Evolutionary conservation across 2,888 invertebrate species (phyloP), one percentile per base, ranked within the genome.

Genomic region (Alviniconcha strummeri): DNA sequence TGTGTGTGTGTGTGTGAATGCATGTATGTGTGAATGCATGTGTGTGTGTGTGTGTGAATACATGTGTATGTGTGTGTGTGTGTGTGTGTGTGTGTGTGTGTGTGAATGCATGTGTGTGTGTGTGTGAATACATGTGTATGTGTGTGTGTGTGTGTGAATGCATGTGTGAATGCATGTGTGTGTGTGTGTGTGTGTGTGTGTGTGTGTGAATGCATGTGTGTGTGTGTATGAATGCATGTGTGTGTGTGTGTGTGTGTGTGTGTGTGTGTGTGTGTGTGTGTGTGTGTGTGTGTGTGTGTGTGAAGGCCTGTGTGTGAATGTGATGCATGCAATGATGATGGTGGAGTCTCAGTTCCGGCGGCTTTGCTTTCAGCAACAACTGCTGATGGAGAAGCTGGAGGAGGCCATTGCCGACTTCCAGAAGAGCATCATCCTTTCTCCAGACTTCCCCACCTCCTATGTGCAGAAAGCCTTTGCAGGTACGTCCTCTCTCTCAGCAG

Each of bases 401-500:
- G 96, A 96, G 88, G 98, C 98, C 0, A 95, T 96, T 83, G 93
- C 95, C 19, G 97, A 98, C 94, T 98, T 98, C 94, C 95, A 96
- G 80, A 96, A 96, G 91, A 97, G 98, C 57, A 96, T 97, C 7
- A 95, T 96, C 89, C 94, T 98, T 56, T 97, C 97, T 91, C 97
- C 98, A 4, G 94, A 96, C 87, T 97, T 97, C 93, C 96, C 97
- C 4, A 96, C 98, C 91, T 97, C 97, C 4, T 96, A 96, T 89
- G 97, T 97, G 82, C 98, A 98, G 93, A 98, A 97, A 94, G 97
- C 97, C 92, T 98, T 97, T 94, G 96, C 93, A 88, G 92, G 93
- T 93, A 6, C 6, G 69, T n/a, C 17, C 6, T 69, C 69, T 7
- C 69, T 15, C 60, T 11, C 60, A 60, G 60, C 60, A 60, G 9